Evolutionary conservation across 2,113 vertebrate species (phyloP), one percentile per base, ranked within the genome.

Genomic region (Pardalotus punctatus): DNA sequence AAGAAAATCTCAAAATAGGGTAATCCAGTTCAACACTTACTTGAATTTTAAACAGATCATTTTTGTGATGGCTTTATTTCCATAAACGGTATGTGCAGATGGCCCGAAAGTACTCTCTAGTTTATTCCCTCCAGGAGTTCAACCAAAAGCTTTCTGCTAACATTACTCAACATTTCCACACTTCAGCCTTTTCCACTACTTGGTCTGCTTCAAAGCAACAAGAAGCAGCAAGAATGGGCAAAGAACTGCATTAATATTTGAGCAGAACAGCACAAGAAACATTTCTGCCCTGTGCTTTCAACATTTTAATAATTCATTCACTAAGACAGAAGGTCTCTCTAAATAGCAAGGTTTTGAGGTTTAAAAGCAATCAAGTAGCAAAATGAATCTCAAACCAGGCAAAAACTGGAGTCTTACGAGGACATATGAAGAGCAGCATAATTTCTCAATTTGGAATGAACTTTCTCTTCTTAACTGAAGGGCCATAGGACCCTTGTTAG

Each of bases 241-340:
- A 65, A 87, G 79, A 69, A 86, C 58, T 84, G 47, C 93, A 95
- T 97, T 89, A 96, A 94, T 94, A 93, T 94, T 94, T 95, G 90
- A 96, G 90, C 27, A 96, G 56, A 90, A 80, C 8, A 73, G 78
- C 42, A 38, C 22, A 92, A 94, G 29, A 92, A 83, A 90, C 48
- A 86, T 33, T 96, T 80, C 71, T 94, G 67, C 43, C 42, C 71
- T 40, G 13, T 73, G 90, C 90, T 95, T 95, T 96, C 94, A 96
- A 81, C 60, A 71, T 77, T 94, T 96, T 62, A 97, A 95, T 94
- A 96, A 96, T 97, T 95, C 12, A 96, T 95, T 78, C 90, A 38
- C 78, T 88, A 79, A 90, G 88, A 82, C 54, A 70, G 38, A 72
- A 83, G 21, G 43, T 24, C 69, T 70, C 72, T 76, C 78, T 80